Evolutionary conservation across 2,888 invertebrate species (phyloP).

Genomic region (Eupithecia centaureata): DNA sequence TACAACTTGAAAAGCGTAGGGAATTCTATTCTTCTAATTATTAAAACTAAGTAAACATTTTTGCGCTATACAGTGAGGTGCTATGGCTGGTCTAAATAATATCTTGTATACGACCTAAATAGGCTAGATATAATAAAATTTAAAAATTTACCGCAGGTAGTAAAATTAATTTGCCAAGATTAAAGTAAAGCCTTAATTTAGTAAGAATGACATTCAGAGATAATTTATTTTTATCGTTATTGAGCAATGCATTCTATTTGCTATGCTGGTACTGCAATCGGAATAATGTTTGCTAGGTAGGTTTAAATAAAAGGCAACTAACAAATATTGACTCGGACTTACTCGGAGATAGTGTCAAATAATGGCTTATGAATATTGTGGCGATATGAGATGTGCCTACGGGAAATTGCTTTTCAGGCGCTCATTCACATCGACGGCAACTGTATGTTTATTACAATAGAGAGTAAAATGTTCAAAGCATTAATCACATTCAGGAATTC

Average conservation of each 20-base stretch:
- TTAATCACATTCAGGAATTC: slow-evolving; percentile 56
- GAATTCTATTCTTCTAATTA: slow-evolving; percentile 34
- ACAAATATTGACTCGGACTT: slow-evolving; percentile 37
- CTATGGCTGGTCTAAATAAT: slow-evolving; percentile 23
- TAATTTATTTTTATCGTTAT: slow-evolving; percentile 18
- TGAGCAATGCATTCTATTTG: slow-evolving; percentile 22
- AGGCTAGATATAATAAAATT: slow-evolving; percentile 8
- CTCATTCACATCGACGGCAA: slow-evolving; percentile 56
- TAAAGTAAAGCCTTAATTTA: slow-evolving; percentile 15
- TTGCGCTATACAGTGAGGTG: slow-evolving; percentile 22
- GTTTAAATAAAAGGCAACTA: slow-evolving; percentile 35
- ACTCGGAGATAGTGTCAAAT: slow-evolving; percentile 33
- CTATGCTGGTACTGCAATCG: slow-evolving; percentile 25
- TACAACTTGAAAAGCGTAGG: slow-evolving; percentile 38
- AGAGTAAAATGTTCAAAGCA: slow-evolving; percentile 50
- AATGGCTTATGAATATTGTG: slow-evolving; percentile 31
- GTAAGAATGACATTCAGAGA: neutral
- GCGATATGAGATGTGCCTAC: slow-evolving; percentile 34
- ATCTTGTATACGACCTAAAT: slow-evolving; percentile 13
- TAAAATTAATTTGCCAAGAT: slow-evolving; percentile 16
- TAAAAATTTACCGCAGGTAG: slow-evolving; percentile 12
- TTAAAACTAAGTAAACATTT: slow-evolving; percentile 24
- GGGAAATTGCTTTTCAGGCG: slow-evolving; percentile 48
- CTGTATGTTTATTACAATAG: slow-evolving; percentile 44
- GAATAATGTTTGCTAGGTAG: slow-evolving; percentile 24